Base-by-base conservation (phyloP, 2,888 invertebrate species). In the Clostera curtula region DNA sequence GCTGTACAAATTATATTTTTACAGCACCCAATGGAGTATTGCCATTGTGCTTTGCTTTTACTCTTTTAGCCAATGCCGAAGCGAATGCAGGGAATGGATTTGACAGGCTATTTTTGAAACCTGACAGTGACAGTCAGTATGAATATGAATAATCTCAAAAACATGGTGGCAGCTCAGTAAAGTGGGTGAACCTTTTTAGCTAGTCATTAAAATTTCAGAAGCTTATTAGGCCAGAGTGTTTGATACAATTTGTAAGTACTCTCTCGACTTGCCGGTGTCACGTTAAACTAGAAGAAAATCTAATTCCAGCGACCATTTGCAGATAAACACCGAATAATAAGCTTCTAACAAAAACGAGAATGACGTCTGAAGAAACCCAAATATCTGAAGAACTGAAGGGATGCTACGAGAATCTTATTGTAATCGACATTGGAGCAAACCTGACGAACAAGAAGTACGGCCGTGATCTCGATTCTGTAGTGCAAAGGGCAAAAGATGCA, bases 361-460 rank as follows among this genome's bases (percentile, higher is more conserved):
- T 80, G 80, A 82, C 82, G 82, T 77, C 82, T 67, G 80, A 80
- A 74, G 80, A 82, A 75, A 68, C 71, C 53, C 68, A 70, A 55
- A 66, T 82, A 61, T 76, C 82, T 36, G 80, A 80, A 49, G 70
- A 82, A 58, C 60, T 93, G 89, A 90, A 91, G 70, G 89, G 91
- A 58, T 94, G 92, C 70, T 94, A 93, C 67, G 95, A 95, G 74
- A 95, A 95, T 83, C 92, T 96, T 70, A 93, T 96, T 73, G 89
- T 96, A 56, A 91, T 96, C 44, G 96, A 96, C 79, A 91, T 94
- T 45, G 96, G 96, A 54, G 95, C 96, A 34, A 96, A 96, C 88
- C 85, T 96, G 59, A 96, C 95, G 12, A 96, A 96, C 79, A 95
- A 95, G 76, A 96, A 96, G 77, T 96, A 93, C 75, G 89, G 90